Evolutionary conservation across 1,140 invertebrate species (phyloP), one percentile per base, ranked within the genome.

Genomic region (Sarcophaga peregrina): DNA sequence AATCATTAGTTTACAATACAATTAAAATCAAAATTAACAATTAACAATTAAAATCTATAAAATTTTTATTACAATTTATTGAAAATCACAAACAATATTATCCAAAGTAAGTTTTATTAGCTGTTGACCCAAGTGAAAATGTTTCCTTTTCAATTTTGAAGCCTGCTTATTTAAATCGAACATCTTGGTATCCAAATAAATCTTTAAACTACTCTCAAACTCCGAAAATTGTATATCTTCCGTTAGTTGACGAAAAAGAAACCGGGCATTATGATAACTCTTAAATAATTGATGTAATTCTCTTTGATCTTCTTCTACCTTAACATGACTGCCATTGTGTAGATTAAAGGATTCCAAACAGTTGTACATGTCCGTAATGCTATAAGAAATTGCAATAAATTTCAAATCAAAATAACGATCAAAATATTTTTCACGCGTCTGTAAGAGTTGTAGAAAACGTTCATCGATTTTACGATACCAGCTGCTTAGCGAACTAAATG

Each of bases 381-480:
- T 20, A 20, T 68, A 8, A 20, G 17, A 68, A 68, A 68, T 20
- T 68, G 17, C 17, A 20, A 20, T 68, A 25, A 25, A 20, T 68
- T 68, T 68, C 10, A 68, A 25, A 20, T 68, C 62, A 68, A 68
- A 68, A 68, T 68, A 68, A 8, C 62, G 62, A 20, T 17, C n/a
- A 3, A 20, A 68, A 68, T 68, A 68, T 20, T 68, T 68, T 20
- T 68, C 62, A 25, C 62, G 62, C 17, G 20, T 17, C 20, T 17
- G 7, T 8, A 8, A 20, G 0, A 68, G 5, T 20, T 68, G 17
- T 25, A 9, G 17, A 68, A 20, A 68, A n/a, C 62, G 17, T 25
- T 68, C 62, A 68, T 68, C 62, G 15, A 68, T 68, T 68, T 68
- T 68, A 7, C 17, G 62, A 68, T 68, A 68, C 62, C 62, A 68